phyloP scores from a whole-genome alignment of 2,113 vertebrate species.

The Silurus glanis region DNA sequence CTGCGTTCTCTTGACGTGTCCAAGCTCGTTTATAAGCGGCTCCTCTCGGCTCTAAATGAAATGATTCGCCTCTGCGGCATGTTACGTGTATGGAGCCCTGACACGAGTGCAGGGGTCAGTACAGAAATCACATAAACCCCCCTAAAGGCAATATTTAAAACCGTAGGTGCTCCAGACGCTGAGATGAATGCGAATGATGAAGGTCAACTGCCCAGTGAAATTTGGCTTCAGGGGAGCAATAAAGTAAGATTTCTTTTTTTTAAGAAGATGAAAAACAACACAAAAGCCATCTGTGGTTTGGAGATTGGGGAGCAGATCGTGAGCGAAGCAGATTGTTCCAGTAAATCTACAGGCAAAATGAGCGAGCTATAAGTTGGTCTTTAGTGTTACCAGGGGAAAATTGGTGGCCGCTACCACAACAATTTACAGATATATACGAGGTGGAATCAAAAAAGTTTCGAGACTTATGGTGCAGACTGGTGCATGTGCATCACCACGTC shows the following conservation, averaged over 20 bases:
- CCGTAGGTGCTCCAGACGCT: conserved; percentile 35
- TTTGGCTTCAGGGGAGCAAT: conserved; percentile 50
- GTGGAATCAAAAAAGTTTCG: too few relatives aligned
- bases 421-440: conserved; percentile 48
- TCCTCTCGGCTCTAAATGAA: conserved; percentile 27
- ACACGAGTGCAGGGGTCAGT: conserved; percentile 21
- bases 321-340: conserved; percentile 45
- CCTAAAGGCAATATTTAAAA: conserved; percentile 22
- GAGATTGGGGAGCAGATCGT: background rate
- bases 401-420: conserved; percentile 34
- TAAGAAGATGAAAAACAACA: conserved; percentile 44
- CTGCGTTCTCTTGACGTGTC: background rate
- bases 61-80: conserved; percentile 5
- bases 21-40: conserved; percentile 16
- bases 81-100: conserved; percentile 13
- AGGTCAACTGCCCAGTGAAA: conserved; percentile 48
- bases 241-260: conserved; percentile 15
- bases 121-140: conserved; percentile 31
- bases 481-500: too few relatives aligned
- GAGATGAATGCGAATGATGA: conserved; percentile 52
- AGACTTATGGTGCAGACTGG: too few relatives aligned
- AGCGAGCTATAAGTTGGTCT: conserved; percentile 27
- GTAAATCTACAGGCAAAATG: conserved; percentile 32
- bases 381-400: conserved; percentile 32
- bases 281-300: conserved; percentile 29